Conservation (phyloP, 2,797 vertebrate species). For the Choloepus didactylus region DNA sequence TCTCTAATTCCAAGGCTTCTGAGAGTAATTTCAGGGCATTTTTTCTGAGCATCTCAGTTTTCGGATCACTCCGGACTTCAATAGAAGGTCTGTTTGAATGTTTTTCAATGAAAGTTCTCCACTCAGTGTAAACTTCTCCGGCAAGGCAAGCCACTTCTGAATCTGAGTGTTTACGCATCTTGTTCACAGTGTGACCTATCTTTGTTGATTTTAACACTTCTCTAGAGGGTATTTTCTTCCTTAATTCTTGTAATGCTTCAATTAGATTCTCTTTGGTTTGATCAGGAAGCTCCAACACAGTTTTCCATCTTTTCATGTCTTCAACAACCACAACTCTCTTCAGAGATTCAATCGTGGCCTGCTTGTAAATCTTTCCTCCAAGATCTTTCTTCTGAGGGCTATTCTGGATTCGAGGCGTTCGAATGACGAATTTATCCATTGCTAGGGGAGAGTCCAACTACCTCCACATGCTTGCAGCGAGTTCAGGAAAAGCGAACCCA, state of each 20-base stretch:
- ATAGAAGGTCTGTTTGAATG: slow-evolving; percentile 94
- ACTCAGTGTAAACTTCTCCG: slow-evolving; percentile 91
- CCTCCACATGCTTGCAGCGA: slow-evolving; percentile 5
- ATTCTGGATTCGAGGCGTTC: slow-evolving; percentile 86
- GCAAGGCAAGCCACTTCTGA: slow-evolving; percentile 92
- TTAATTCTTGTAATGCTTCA: slow-evolving; percentile 92
- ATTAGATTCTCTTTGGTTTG: slow-evolving; percentile 94
- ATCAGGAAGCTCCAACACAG: slow-evolving; percentile 93
- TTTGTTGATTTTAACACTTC: slow-evolving; percentile 95
- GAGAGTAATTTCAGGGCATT: slow-evolving; percentile 93
- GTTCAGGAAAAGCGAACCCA: too few species aligned
- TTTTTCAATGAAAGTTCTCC: slow-evolving; percentile 93
- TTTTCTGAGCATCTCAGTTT: slow-evolving; percentile 93
- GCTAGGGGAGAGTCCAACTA: slow-evolving; percentile 13
- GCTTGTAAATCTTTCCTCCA: slow-evolving; percentile 89
- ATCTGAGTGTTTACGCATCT: slow-evolving; percentile 92
- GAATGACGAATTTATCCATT: slow-evolving; percentile 95
- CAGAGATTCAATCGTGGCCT: slow-evolving; percentile 94
- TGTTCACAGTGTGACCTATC: slow-evolving; percentile 97
- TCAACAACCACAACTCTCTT: slow-evolving; percentile 99
- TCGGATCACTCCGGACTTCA: slow-evolving; percentile 95
- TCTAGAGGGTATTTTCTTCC: slow-evolving; percentile 97
- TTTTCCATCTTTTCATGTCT: slow-evolving; percentile 96
- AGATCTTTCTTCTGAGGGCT: slow-evolving; percentile 82
- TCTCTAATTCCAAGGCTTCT: slow-evolving; percentile 91